phyloP scores from a whole-genome alignment of 2,888 invertebrate genomes.

The Allophyes oxyacanthae region DNA sequence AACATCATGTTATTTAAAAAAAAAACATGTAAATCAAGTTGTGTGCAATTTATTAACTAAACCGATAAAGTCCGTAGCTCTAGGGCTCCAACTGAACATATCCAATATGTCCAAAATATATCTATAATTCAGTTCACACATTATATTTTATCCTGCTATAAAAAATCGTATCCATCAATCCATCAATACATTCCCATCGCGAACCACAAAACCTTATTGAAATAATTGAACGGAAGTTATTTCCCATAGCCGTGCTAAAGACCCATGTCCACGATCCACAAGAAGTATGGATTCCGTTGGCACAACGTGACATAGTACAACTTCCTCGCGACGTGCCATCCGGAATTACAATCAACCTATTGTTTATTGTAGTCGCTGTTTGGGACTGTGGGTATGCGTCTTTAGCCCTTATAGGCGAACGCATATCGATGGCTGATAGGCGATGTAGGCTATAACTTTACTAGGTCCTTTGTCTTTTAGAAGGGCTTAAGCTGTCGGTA shows the following conservation, averaged over 20 bases:
- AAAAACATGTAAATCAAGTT: no score
- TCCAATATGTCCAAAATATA: no score
- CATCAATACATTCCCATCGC: constrained; percentile 21
- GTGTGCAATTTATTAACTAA: no score
- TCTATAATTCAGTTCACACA: constrained; percentile 1
- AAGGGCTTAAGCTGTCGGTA: constrained; percentile 15
- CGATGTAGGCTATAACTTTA: constrained; percentile 3
- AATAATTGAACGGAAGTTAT: constrained; percentile 46
- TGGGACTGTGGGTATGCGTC: constrained; percentile 52
- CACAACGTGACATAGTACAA: constrained; percentile 69
- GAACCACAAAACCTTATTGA: constrained; percentile 17
- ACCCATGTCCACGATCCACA: constrained; percentile 34
- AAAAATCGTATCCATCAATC: no score
- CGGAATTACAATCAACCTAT: constrained; percentile 81
- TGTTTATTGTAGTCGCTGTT: constrained; percentile 57
- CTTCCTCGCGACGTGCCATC: constrained; percentile 72
- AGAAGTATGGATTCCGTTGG: constrained; percentile 46
- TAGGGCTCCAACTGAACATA: no score
- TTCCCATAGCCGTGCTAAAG: constrained; percentile 41
- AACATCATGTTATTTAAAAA: no score
- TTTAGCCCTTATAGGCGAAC: constrained; percentile 51
- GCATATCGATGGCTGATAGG: constrained; percentile 45
- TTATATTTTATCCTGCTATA: no score
- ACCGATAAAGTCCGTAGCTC: no score
- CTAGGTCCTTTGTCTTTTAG: constrained; percentile 39